Evolutionary conservation across 2,888 invertebrate species (phyloP).

Genomic region (Choristoneura rosaceana): DNA sequence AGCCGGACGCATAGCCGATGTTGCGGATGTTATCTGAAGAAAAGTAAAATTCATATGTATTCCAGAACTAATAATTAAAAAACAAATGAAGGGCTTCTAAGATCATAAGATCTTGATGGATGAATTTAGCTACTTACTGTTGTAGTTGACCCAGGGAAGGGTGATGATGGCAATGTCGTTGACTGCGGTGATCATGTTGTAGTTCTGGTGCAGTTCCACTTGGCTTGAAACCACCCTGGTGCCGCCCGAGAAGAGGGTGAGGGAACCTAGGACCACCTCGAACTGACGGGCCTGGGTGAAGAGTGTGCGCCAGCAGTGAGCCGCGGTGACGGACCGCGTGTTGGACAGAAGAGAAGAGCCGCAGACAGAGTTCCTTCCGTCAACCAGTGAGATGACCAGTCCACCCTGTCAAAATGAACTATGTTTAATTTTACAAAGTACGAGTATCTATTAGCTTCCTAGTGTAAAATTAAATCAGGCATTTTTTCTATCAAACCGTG

Average conservation of each 20-base stretch:
- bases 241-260: conserved; percentile 54
- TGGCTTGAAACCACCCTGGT: conserved; percentile 50
- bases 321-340: conserved; percentile 57
- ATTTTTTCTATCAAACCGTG: too few species aligned
- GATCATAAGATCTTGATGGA: too few species aligned
- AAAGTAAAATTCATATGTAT: too few species aligned
- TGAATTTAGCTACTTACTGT: too few species aligned
- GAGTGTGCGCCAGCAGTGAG: conserved; percentile 34
- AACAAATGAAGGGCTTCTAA: too few species aligned
- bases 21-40: conserved; percentile 48
- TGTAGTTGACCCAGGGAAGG: conserved; percentile 38
- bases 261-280: conserved; percentile 47
- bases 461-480: too few species aligned
- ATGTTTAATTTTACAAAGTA: too few species aligned
- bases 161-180: conserved; percentile 59
- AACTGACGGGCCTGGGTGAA: conserved; percentile 17
- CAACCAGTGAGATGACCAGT: conserved; percentile 53
- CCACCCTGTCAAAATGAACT: conserved; percentile 55
- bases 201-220: conserved; percentile 53
- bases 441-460: too few species aligned
- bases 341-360: conserved; percentile 62
- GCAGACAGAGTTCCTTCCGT: conserved; percentile 57
- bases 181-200: conserved; percentile 42
- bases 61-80: too few species aligned
- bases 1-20: conserved; percentile 49